Percentiles rank a stretch among this genome's conserved stretches.
These are phyloP conservation scores for Odocoileus hemionus DNA, from an alignment of 2,113 vertebrate genomes.

Conservation along the genomic window DNA sequence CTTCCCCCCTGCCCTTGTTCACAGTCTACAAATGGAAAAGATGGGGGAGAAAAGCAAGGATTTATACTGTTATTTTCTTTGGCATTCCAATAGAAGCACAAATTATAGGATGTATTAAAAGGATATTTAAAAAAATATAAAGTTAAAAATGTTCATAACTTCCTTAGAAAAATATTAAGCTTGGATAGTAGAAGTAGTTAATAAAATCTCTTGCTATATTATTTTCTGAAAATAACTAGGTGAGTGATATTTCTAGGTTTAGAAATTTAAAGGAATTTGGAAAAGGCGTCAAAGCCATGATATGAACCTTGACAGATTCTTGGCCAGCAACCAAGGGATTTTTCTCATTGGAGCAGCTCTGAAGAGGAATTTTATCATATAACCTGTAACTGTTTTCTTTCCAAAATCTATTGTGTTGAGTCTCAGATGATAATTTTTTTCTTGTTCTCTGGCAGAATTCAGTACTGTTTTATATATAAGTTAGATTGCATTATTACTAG, in stretches of 20 bases:
- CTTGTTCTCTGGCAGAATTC: constrained; percentile 62
- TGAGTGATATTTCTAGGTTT: not conserved
- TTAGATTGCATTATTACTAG: constrained; percentile 70
- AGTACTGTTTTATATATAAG: constrained; percentile 67
- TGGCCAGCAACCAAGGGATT: not conserved
- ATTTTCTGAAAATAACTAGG: not conserved
- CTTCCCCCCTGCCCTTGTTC: not conserved
- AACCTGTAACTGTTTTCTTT: constrained; percentile 48
- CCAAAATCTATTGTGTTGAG: not conserved
- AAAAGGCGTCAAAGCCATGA: not conserved
- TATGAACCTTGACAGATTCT: not conserved
- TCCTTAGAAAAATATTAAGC: not conserved
- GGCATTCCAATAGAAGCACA: not conserved
- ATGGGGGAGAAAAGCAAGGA: not conserved
- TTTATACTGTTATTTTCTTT: not conserved
- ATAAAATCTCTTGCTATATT: not conserved
- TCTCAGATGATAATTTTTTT: constrained; percentile 63
- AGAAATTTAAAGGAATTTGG: not conserved
- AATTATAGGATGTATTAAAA: not conserved
- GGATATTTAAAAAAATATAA: not conserved
- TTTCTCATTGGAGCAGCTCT: not conserved
- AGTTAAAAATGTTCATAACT: not conserved
- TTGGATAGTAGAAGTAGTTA: not conserved
- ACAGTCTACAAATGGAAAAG: not conserved
- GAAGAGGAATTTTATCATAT: constrained; percentile 43